A percentile compares a stretch with the other conserved stretches of the same genome.
phyloP scores from a whole-genome alignment of 2,888 invertebrate species.

The Ophion ellenae region DNA sequence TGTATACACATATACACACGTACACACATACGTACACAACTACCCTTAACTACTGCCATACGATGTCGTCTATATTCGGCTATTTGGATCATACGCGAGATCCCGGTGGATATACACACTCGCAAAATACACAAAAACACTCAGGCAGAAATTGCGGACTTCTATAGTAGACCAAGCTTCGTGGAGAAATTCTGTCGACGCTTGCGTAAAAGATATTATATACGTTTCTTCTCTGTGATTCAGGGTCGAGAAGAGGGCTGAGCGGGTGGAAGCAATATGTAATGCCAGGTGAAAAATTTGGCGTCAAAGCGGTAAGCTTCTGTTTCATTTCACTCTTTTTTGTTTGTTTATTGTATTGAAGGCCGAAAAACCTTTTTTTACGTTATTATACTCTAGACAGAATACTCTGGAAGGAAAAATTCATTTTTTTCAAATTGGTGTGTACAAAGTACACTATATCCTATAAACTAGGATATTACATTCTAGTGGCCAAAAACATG shows the following conservation, averaged over 20 bases:
- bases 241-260: slow-evolving; percentile 54
- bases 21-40: slow-evolving; percentile 7
- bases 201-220: slow-evolving; percentile 59
- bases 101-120: neutral
- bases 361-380: neutral
- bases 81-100: slow-evolving; percentile 10
- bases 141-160: slow-evolving; percentile 40
- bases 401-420: neutral
- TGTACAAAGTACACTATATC: too few species aligned
- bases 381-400: neutral
- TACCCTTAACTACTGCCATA: neutral
- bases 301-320: slow-evolving; percentile 57
- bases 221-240: slow-evolving; percentile 32
- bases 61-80: slow-evolving; percentile 4
- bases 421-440: neutral
- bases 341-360: neutral
- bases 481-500: too few species aligned
- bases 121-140: slow-evolving; percentile 23
- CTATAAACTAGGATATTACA: too few species aligned
- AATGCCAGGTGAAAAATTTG: slow-evolving; percentile 64
- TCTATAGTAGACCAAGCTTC: slow-evolving; percentile 44
- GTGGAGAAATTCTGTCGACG: slow-evolving; percentile 54
- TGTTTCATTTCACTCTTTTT: slow-evolving; percentile 7
- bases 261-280: slow-evolving; percentile 64
- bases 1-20: neutral